phyloP scores from a whole-genome alignment of 1,140 invertebrate species.

The Hylaeus volcanicus region DNA sequence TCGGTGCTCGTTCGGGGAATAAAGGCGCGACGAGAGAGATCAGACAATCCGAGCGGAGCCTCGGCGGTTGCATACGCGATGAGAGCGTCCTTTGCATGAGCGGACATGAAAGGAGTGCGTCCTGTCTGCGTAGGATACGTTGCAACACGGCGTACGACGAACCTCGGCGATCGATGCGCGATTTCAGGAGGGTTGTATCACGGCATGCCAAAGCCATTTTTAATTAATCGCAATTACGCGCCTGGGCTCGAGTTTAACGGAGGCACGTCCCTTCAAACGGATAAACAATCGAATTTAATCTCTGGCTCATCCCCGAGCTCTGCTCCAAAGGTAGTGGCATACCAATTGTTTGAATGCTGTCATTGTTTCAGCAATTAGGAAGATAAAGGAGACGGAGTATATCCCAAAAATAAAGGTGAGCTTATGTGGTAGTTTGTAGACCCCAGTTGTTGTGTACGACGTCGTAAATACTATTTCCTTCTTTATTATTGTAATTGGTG shows the following conservation, averaged over 20 bases:
- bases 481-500: too few relatives aligned
- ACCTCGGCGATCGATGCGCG: conserved; percentile 36
- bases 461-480: too few relatives aligned
- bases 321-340: too few relatives aligned
- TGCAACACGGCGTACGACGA: conserved; percentile 33
- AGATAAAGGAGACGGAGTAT: too few relatives aligned
- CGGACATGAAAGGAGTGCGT: conserved; percentile 47
- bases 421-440: too few relatives aligned
- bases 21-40: conserved; percentile 28
- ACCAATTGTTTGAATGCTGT: too few relatives aligned
- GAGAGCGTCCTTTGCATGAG: conserved; percentile 47
- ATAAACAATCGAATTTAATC: conserved; percentile 32
- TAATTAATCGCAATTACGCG: conserved; percentile 45
- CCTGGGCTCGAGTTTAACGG: conserved; percentile 12
- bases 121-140: conserved; percentile 48
- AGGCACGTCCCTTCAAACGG: background rate
- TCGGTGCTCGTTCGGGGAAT: background rate
- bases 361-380: too few relatives aligned
- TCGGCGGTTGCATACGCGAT: conserved; percentile 44
- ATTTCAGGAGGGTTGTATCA: conserved; percentile 19
- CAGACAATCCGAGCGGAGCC: conserved; percentile 33
- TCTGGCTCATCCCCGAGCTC: background rate
- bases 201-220: conserved; percentile 42
- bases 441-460: too few relatives aligned
- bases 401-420: too few relatives aligned